These are phyloP conservation scores for Rhorus exstirpatorius DNA, from an alignment of 2,888 invertebrate genomes.

Conservation along the genomic window DNA sequence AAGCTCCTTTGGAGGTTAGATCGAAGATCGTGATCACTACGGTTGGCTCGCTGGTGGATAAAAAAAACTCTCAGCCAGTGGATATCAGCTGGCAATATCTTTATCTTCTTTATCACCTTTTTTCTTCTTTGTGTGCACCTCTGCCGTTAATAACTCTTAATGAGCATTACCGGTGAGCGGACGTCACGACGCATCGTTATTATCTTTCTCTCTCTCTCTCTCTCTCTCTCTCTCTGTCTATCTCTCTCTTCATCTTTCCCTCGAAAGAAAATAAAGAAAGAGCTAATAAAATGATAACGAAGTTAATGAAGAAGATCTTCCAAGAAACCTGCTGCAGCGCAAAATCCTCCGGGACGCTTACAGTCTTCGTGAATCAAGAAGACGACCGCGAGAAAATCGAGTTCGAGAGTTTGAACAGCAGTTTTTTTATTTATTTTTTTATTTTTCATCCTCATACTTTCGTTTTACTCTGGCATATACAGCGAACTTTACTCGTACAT, in stretches of 20 bases:
- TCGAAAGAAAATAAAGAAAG: slow-evolving; percentile 28
- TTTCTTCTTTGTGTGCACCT: not conserved
- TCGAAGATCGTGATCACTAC: no score
- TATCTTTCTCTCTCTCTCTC: not conserved
- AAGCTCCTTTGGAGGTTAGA: no score
- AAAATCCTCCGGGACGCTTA: slow-evolving; percentile 6
- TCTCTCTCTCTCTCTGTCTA: not conserved
- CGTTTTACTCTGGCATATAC: not conserved
- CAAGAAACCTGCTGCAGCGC: slow-evolving; percentile 14
- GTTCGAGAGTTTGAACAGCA: slow-evolving; percentile 12
- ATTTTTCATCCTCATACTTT: not conserved
- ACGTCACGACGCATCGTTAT: not conserved
- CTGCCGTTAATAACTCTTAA: slow-evolving; percentile 16
- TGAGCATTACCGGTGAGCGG: slow-evolving; percentile 45
- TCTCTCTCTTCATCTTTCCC: not conserved
- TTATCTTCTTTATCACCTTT: not conserved
- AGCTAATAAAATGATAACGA: slow-evolving; percentile 44
- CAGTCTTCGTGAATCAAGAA: not conserved
- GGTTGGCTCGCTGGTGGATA: no score
- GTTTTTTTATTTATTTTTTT: not conserved
- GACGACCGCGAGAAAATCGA: slow-evolving; percentile 15
- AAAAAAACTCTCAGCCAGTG: no score
- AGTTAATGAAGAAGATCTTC: slow-evolving; percentile 39
- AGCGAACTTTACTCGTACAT: slow-evolving; percentile 25
- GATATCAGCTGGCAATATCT: not conserved